Evolutionary conservation across 2,113 vertebrate species (phyloP), one percentile per base, ranked within the genome.

Genomic region (Boleophthalmus pectinirostris): DNA sequence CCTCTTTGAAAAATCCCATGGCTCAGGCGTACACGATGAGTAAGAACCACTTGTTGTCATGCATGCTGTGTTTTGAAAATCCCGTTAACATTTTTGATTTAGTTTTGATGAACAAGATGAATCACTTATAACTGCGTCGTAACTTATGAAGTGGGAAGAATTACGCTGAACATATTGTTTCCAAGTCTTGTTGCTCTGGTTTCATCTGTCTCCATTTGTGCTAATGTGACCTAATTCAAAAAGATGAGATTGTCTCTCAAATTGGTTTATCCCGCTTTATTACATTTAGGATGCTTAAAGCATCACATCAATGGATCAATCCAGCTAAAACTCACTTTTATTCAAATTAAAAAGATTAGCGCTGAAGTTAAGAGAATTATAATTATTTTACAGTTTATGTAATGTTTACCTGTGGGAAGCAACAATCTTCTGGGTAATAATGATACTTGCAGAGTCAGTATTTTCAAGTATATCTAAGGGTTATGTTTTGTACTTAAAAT

Each of bases 1-100:
- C 46, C 85, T 94, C 53, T 94, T 94, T 0, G 68, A 95, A 65
- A 89, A 92, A 43, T 75, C 90, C n/a, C 54, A 51, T 53, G 86
- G 86, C 68, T 88, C 86, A 29, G 57, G 71, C 23, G 67, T 89
- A 77, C 57, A 43, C 68, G 72, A 85, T 57, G 92, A 43, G 98
- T 98, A 93, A 96, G 90, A 54, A 0, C 43, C 3, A 64, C 35
- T 35, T 35, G 25, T 18, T 18, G 24, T 25, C 23, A 24, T 24
- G 21, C 23, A 58, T 21, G n/a, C 14, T 46, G n/a, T 66, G 38
- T 66, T 47, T 47, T 16, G 21, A 66, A n/a, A 21, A 43, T 29
- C 6, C 16, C 5, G 1, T 45, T 5, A 13, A 24, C 13, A 47
- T 24, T 66, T 66, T 66, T 14, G 21, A n/a, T 66, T 66, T 66